Evolutionary conservation across 2,113 vertebrate genomes (phyloP), one percentile per base, ranked within the genome.

Genomic region (Esox niger): DNA sequence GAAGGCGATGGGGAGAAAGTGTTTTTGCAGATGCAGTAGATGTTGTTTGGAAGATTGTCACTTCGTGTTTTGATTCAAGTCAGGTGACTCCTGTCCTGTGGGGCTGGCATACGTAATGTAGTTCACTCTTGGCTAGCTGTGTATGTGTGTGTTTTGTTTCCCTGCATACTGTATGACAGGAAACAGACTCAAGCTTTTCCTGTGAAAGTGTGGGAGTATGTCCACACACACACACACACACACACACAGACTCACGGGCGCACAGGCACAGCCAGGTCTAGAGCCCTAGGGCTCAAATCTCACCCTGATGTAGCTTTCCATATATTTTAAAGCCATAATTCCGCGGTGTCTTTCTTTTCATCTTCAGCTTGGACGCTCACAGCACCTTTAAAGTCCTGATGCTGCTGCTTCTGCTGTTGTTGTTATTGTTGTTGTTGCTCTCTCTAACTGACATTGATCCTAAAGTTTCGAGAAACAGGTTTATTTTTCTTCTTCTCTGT

Each of bases 371-470:
- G 29, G 29, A 25, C 54, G 32, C 29, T 58, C 35, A 55, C 55
- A 66, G 38, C 30, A 67, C 64, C 3, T 58, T 38, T 64, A 83
- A 81, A 88, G 70, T 68, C 49, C 74, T 25, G 70, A 68, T 21
- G 17, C 65, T 67, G 79, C 74, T 25, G 70, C 68, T 21, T 11
- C 65, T 67, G 79, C 69, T 78, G 76, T 83, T 79, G 73, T 80
- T n/a, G n/a, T n/a, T n/a, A n/a, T n/a, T n/a, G n/a, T n/a, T n/a
- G n/a, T n/a, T n/a, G 71, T 32, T 7, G 17, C 47, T 72, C 66
- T 64, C 47, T 85, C 82, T 83, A 79, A 80, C 76, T 78, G n/a
- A n/a, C n/a, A n/a, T n/a, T 79, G 78, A 83, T 82, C 79, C 84
- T 1, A 46, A 47, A 76, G 83, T 81, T 84, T 71, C 20, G 73